These are phyloP conservation scores for Acrobasis suavella DNA, from an alignment of 2,888 invertebrate genomes.

Conservation along the genomic window DNA sequence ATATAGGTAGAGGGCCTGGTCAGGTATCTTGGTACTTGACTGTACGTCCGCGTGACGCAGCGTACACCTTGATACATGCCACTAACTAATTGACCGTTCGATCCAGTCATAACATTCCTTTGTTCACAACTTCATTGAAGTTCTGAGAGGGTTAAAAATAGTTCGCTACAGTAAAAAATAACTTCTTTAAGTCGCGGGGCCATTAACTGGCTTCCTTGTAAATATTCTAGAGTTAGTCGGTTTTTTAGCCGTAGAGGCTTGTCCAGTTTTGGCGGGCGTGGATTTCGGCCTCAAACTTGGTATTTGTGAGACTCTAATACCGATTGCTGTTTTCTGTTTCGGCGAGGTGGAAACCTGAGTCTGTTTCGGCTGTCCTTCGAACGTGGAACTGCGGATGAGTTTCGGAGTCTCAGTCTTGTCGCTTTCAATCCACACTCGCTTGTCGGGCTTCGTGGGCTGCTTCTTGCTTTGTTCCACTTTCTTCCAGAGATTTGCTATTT, in stretches of 20 bases:
- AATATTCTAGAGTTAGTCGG: slow-evolving; percentile 52
- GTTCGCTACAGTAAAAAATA: slow-evolving; percentile 10
- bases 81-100: slow-evolving; percentile 14
- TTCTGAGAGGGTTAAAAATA: neutral
- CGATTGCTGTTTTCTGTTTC: slow-evolving; percentile 76
- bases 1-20: too few species aligned
- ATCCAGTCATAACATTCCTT: neutral
- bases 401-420: slow-evolving; percentile 65
- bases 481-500: slow-evolving; percentile 91
- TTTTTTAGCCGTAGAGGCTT: slow-evolving; percentile 49
- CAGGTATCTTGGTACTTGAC: too few species aligned
- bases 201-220: slow-evolving; percentile 57
- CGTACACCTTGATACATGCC: neutral
- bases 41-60: too few species aligned
- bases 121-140: neutral
- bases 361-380: slow-evolving; percentile 81
- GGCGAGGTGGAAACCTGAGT: slow-evolving; percentile 58
- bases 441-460: slow-evolving; percentile 81
- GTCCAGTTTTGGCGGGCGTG: slow-evolving; percentile 44
- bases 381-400: slow-evolving; percentile 84
- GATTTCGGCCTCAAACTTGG: slow-evolving; percentile 67
- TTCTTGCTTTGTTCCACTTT: slow-evolving; percentile 87
- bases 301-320: slow-evolving; percentile 71
- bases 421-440: slow-evolving; percentile 83
- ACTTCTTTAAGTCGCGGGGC: slow-evolving; percentile 49